A percentile compares a stretch with the other conserved stretches of the same genome.
phyloP scores from a whole-genome alignment of 2,888 invertebrate species.

The Melanophora roralis region DNA sequence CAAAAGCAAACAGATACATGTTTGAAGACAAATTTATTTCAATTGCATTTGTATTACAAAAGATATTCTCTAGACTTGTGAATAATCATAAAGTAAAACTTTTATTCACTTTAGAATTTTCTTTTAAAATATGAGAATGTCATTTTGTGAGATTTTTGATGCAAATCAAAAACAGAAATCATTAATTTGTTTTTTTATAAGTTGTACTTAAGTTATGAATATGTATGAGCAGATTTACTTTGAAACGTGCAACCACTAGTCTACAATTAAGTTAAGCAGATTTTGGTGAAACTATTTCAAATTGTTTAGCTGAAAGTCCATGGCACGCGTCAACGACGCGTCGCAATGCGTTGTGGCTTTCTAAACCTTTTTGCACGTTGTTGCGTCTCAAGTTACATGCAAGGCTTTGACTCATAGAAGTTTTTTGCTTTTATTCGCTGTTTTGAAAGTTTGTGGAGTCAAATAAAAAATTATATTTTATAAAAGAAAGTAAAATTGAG shows the following conservation, averaged over 20 bases:
- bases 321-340: no score
- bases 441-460: no score
- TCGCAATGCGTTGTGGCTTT: no score
- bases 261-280: conserved; percentile 40
- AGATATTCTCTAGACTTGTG: conserved; percentile 53
- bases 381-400: no score
- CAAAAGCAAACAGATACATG: background rate
- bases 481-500: no score
- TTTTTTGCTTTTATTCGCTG: no score
- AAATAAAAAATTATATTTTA: no score
- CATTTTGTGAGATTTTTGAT: conserved; percentile 3
- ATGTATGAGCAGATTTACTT: conserved; percentile 39
- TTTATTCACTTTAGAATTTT: conserved; percentile 11
- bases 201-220: conserved; percentile 46
- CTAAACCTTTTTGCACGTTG: no score
- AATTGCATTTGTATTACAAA: conserved; percentile 13
- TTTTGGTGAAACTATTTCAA: conserved; percentile 45
- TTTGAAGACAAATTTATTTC: conserved; percentile 8
- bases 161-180: conserved; percentile 20
- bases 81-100: conserved; percentile 43
- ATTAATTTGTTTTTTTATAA: conserved; percentile 14
- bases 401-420: no score
- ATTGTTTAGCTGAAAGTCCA: conserved; percentile 32
- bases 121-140: conserved; percentile 16
- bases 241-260: conserved; percentile 15